These are phyloP conservation scores for Varanus salvator DNA, from an alignment of 2,113 vertebrate genomes.

Conservation along the genomic window DNA sequence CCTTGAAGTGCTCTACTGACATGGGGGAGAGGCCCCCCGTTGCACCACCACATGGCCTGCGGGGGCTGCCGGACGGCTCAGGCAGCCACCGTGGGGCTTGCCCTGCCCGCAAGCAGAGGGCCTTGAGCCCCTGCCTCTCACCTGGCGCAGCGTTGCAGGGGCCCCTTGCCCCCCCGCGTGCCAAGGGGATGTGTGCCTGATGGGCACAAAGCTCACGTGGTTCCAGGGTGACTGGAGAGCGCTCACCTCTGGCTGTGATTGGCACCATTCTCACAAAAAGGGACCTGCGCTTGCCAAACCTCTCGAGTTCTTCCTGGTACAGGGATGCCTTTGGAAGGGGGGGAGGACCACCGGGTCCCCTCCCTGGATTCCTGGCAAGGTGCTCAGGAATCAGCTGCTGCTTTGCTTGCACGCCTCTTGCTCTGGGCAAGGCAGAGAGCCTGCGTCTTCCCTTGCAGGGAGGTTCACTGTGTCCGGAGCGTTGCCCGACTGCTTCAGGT, in stretches of 20 bases:
- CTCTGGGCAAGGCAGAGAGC: no score
- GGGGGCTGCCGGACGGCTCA: neutral
- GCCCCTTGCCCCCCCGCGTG: neutral
- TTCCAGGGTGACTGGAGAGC: neutral
- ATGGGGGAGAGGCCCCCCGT: neutral
- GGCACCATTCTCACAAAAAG: neutral
- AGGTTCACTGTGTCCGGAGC: no score
- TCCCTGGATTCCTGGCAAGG: no score
- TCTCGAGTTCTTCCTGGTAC: no score
- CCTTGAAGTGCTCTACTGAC: neutral
- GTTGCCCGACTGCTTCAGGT: no score
- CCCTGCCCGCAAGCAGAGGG: neutral
- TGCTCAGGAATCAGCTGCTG: no score
- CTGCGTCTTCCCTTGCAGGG: no score
- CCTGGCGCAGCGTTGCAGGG: neutral
- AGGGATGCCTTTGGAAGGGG: no score
- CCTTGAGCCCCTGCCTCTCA: neutral
- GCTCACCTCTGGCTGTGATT: neutral
- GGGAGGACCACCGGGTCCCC: no score
- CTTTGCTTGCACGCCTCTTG: no score
- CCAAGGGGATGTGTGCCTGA: neutral
- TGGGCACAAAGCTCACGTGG: neutral
- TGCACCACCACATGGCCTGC: neutral
- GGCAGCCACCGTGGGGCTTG: no score
- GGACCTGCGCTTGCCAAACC: neutral